Base-by-base conservation (phyloP, 2,888 invertebrate genomes). In the Lepeophtheirus nordmannii region DNA sequence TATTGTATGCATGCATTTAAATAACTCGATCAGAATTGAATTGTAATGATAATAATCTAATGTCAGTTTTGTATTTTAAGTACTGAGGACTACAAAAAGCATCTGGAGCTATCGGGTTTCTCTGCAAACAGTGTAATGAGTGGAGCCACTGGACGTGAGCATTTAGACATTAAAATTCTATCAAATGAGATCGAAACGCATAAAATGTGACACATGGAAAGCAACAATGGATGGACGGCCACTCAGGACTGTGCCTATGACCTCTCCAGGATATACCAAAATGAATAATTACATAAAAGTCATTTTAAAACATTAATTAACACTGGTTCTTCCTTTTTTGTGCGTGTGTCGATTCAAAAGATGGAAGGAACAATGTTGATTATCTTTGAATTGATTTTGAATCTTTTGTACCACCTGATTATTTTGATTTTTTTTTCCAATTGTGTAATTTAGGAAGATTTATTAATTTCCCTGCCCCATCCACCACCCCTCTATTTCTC, bases 11-110 rank as follows among this genome's bases (percentile, higher is more conserved):
- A 30, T 30, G 3, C 7, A 30, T 30, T 30, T 5, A 30, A 30
- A 30, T 30, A 7, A 30, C 2, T 30, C 30, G 30, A 30, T 30
- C 30, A 30, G 30, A 30, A 30, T 30, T 30, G 30, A 30, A 30
- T 30, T 5, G 2, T 30, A 5, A 30, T 30, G 30, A 30, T 30
- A 30, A 30, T 46, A 46, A 46, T 46, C 53, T 46, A 46, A 46
- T 46, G 8, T 46, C 53, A 46, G 53, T 46, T 46, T 46, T 46
- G 53, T 46, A 46, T 46, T 46, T 46, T 46, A 46, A 46, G 53
- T 46, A 46, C 53, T 46, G 53, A 46, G 53, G 53, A 46, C 53
- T 46, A 46, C 53, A 46, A 46, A 17, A 46, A 46, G 53, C 14
- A 46, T 46, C 17, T 46, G 53, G 53, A 46, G 53, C 53, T 46